Evolutionary conservation across 1,140 invertebrate species (phyloP), one percentile per base, ranked within the genome.

Genomic region (Panulirus ornatus): DNA sequence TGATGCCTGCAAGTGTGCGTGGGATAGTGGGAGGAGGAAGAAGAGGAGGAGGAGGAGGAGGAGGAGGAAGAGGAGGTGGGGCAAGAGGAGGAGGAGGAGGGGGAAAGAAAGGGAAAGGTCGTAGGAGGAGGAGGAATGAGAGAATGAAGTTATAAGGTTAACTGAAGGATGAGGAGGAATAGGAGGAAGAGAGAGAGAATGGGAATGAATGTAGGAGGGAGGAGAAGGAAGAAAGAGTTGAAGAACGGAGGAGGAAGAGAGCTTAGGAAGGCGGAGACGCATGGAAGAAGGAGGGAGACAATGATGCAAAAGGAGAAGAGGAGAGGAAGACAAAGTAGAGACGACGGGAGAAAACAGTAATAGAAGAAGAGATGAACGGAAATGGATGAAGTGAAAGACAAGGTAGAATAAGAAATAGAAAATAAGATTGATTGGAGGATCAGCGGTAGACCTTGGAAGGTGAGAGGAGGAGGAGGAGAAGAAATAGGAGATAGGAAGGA

Each of bases 1-100:
- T 88, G 75, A 82, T 47, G 58, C 63, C 44, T 42, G 30, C 40
- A 47, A 42, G 58, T 58, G 58, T n/a, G n/a, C n/a, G n/a, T n/a
- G n/a, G n/a, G n/a, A n/a, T 44, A 38, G 42, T 22, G 58, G 42
- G 38, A n/a, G 40, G 27, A 14, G 42, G 58, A n/a, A 11, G 30
- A 27, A 19, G 82, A 44, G 54, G 58, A 36, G 6, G n/a, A 42
- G 44, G 9, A 71, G 19, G 66, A 42, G n/a, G 63, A n/a, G 27
- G 73, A 30, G 63, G 78, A 0, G 22, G 2, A 34, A 63, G 8
- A 34, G 38, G 58, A 81, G 82, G 34, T 0, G 38, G 27, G 27
- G 85, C 19, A 71, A 42, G 22, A 70, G 11, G 76, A 44, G 30
- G 47, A 70, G 27, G 9, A 71, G 36, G 63, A 66, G 14, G 5